Percentiles rank a stretch among this genome's conserved stretches.
phyloP scores from a whole-genome alignment of 2,888 invertebrate species.

The Caenorhabditis japonica region DNA sequence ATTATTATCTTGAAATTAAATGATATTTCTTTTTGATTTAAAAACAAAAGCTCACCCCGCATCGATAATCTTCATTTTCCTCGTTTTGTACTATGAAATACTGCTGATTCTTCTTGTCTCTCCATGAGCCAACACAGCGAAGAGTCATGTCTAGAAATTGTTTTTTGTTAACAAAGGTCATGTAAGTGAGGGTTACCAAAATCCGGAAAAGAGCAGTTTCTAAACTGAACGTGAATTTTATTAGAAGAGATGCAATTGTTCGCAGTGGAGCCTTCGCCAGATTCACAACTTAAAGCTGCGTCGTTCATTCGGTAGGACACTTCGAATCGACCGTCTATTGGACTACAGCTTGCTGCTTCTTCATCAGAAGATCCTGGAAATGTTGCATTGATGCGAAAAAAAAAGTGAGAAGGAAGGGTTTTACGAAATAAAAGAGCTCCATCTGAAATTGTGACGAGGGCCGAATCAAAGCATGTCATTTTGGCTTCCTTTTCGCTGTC shows the following conservation, averaged over 20 bases:
- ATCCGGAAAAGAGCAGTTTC: constrained; percentile 68
- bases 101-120: constrained; percentile 34
- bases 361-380: constrained; percentile 48
- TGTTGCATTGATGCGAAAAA: neutral
- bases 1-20: constrained; percentile 20
- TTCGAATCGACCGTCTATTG: constrained; percentile 62
- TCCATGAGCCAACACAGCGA: constrained; percentile 63
- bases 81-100: constrained; percentile 61
- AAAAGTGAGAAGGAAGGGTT: too few relatives aligned
- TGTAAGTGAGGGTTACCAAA: constrained; percentile 49
- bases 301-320: constrained; percentile 60
- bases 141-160: constrained; percentile 55
- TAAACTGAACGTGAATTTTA: constrained; percentile 55
- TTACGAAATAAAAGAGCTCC: constrained; percentile 65
- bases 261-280: constrained; percentile 56
- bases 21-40: too few relatives aligned
- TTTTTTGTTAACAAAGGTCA: neutral
- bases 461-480: constrained; percentile 65
- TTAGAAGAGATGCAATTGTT: constrained; percentile 60
- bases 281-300: constrained; percentile 58
- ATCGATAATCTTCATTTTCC: constrained; percentile 68
- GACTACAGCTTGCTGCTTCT: constrained; percentile 59
- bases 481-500: constrained; percentile 60
- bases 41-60: constrained; percentile 60
- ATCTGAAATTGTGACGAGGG: constrained; percentile 56